phyloP scores from a whole-genome alignment of 2,797 vertebrate species.

The Sebastes iracundus region DNA sequence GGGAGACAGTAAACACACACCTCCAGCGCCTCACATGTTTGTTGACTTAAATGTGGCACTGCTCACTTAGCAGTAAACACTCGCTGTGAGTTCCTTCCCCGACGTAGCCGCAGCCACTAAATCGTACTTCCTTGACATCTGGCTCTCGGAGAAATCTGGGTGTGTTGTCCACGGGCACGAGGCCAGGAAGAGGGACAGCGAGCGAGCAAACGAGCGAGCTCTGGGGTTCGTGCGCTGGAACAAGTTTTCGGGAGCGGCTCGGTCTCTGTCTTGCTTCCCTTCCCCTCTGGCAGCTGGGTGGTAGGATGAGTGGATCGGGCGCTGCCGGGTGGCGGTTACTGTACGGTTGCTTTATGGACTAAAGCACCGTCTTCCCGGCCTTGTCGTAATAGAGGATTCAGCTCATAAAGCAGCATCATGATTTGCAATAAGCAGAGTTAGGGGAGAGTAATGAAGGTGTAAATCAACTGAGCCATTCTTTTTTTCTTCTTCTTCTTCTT shows the following conservation, averaged over 20 bases:
- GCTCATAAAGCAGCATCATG: slow-evolving; percentile 79
- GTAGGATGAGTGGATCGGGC: slow-evolving; percentile 43
- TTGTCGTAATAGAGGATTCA: slow-evolving; percentile 75
- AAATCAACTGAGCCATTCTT: slow-evolving; percentile 69
- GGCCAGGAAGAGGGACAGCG: slow-evolving; percentile 9
- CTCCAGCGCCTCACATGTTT: slow-evolving; percentile 27
- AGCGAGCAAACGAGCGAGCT: neutral
- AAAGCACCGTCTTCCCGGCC: slow-evolving; percentile 61
- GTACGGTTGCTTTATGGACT: slow-evolving; percentile 74
- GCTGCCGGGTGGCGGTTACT: slow-evolving; percentile 62
- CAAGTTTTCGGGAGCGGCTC: neutral
- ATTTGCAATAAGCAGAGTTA: slow-evolving; percentile 79
- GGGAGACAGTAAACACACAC: slow-evolving; percentile 50
- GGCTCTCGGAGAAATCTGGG: slow-evolving; percentile 19
- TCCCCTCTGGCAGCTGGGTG: slow-evolving; percentile 14
- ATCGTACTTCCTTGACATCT: slow-evolving; percentile 28
- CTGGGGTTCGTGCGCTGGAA: neutral
- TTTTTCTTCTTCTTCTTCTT: slow-evolving; percentile 15
- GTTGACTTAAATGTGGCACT: slow-evolving; percentile 57
- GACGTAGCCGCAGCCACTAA: slow-evolving; percentile 16
- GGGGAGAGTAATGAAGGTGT: slow-evolving; percentile 78
- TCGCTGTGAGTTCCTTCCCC: slow-evolving; percentile 62
- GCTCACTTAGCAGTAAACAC: slow-evolving; percentile 61
- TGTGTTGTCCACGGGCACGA: slow-evolving; percentile 8
- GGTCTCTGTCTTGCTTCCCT: neutral